Conservation (phyloP, 2,797 vertebrate species). For the Pseudotriccus pelzelni region DNA sequence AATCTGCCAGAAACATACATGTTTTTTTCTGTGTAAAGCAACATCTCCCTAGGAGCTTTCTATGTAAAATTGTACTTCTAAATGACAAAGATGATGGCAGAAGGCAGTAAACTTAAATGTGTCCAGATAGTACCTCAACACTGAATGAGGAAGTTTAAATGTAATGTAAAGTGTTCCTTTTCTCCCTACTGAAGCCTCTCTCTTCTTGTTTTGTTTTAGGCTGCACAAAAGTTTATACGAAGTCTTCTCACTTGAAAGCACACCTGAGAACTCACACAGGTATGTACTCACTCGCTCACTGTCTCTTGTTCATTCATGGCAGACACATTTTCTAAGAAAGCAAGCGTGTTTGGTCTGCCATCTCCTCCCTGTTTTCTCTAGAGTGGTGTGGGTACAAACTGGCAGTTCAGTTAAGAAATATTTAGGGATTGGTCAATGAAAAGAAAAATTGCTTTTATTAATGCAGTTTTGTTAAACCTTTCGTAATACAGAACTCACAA, state of each 20-base stretch:
- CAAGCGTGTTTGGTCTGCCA: conserved; percentile 30
- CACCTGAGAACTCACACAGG: conserved; percentile 97
- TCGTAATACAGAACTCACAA: not conserved
- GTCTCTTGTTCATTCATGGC: conserved; percentile 53
- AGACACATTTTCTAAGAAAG: conserved; percentile 60
- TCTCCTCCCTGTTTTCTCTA: conserved; percentile 51
- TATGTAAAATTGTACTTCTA: not conserved
- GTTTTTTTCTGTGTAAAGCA: not conserved
- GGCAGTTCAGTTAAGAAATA: conserved; percentile 38
- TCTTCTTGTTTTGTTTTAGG: conserved; percentile 77
- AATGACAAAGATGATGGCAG: not conserved
- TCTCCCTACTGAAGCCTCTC: conserved; percentile 16
- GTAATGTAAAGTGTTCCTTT: not conserved
- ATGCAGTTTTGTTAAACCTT: not conserved
- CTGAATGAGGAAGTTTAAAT: conserved; percentile 15
- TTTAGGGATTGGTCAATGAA: not conserved
- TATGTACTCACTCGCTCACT: conserved; percentile 71
- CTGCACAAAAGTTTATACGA: conserved; percentile 97
- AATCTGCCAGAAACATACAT: not conserved
- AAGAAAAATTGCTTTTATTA: not conserved
- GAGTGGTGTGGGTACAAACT: conserved; percentile 34
- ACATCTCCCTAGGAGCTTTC: not conserved
- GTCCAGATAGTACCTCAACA: not conserved
- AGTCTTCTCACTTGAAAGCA: conserved; percentile 97
- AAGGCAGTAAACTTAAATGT: not conserved